Percentiles rank a stretch among this genome's conserved stretches.
Conservation (phyloP, 2,113 vertebrate species). For the Rhineura floridana region DNA sequence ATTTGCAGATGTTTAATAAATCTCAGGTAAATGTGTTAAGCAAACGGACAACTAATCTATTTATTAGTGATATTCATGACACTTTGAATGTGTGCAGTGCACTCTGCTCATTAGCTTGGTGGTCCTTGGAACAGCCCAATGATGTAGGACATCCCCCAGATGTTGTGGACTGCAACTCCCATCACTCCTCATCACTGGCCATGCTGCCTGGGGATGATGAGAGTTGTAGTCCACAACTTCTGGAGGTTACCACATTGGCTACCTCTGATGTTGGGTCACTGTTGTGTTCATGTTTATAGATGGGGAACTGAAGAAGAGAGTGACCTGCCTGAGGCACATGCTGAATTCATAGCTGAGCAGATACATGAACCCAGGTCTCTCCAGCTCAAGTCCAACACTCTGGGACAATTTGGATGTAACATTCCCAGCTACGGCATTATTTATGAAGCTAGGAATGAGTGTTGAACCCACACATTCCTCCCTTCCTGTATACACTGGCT, state of each 20-base stretch:
- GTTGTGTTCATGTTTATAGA: background rate
- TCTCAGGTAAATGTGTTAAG: slow-evolving; percentile 80
- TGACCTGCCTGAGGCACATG: background rate
- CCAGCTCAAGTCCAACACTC: background rate
- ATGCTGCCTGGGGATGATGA: too few relatives aligned
- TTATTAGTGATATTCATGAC: background rate
- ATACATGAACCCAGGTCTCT: background rate
- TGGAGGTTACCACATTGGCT: too few relatives aligned
- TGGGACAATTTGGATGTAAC: background rate
- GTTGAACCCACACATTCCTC: background rate
- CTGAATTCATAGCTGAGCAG: background rate
- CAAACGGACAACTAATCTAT: background rate
- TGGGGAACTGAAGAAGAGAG: too few relatives aligned
- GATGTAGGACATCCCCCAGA: too few relatives aligned
- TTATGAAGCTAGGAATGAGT: background rate
- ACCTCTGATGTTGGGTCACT: too few relatives aligned
- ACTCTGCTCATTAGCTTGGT: background rate
- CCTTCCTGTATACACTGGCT: background rate
- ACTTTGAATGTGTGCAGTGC: background rate
- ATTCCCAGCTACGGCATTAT: background rate
- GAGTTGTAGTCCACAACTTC: too few relatives aligned
- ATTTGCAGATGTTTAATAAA: slow-evolving; percentile 97
- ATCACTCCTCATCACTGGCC: too few relatives aligned
- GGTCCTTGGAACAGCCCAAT: background rate
- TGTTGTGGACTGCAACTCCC: too few relatives aligned